Base-by-base conservation (phyloP, 2,888 invertebrate genomes). In the Dryocosmus kuriphilus region DNA sequence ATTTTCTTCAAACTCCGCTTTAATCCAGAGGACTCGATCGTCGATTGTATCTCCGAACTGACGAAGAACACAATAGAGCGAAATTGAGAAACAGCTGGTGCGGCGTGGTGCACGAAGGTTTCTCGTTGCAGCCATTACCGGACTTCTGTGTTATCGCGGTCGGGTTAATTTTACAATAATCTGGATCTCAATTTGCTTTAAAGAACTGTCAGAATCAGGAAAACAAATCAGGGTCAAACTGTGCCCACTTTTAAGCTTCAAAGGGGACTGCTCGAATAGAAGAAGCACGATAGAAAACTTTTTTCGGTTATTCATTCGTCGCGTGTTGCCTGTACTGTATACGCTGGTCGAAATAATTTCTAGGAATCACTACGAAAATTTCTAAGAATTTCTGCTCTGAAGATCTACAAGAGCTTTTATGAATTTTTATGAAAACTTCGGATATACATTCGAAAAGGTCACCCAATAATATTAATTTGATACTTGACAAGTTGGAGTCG, bases 131-230 rank as follows among this genome's bases (percentile, higher is more conserved):
- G 32, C 35, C n/a, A 63, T 63, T 63, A 63, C 63, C 35, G 30
- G 35, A 32, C 35, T 41, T 65, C 65, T 41, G 24, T 9, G 38
- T 41, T 65, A 65, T 41, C 24, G 35, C 38, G 24, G 38, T 14
- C 65, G 38, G 65, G 63, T 63, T 63, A 63, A 63, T 63, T 63
- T 63, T 63, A 63, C 63, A 9, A 63, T 35, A 63, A 63, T 63
- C 63, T 63, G 19, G n/a, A 63, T 63, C n/a, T 35, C 11, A 30
- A 46, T 46, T 19, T 67, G 16, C 16, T 30, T 51, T 4, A 46
- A 46, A 71, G 27, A 67, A 24, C 46, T 27, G 27, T 9, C 46
- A 71, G 51, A 71, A 71, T 51, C 71, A 41, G 71, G 30, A 51
- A 71, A 71, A 71, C 30, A 71, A 51, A 71, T 71, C 71, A 71